Evolutionary conservation across 2,797 vertebrate species (phyloP), one percentile per base, ranked within the genome.

Genomic region (Helicolenus hilgendorfi): DNA sequence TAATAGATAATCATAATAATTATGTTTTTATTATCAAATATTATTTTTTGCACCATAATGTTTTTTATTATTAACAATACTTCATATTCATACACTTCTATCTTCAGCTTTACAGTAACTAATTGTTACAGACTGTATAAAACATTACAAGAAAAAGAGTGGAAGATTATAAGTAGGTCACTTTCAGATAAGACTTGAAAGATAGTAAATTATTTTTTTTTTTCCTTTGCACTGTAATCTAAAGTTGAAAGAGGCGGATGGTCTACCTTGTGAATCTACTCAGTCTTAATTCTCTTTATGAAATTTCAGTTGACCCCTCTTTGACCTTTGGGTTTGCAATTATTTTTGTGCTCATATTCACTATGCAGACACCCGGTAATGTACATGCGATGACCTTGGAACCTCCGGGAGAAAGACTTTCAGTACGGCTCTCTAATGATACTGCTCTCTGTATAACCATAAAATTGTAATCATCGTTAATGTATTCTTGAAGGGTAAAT

Each of bases 401-500:
- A 93, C 87, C 84, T 79, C 73, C 4, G 58, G 67, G 81, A 92
- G 75, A 88, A 91, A 79, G 82, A 87, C 73, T 90, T 93, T 89
- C 83, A 93, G 67, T 93, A 88, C 78, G 83, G 72, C 81, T 84
- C 69, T n/a, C 79, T 94, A 91, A 95, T 95, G 90, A 95, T 88
- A 87, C 62, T 74, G 65, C 72, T 84, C 77, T 70, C 84, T 74
- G 65, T 76, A 59, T 85, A 92, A 93, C 87, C 83, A 94, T 96
- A 86, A 95, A 89, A 95, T 92, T 92, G 76, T 90, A 94, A 95
- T 97, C 87, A 94, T 87, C 38, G 69, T 85, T 94, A 92, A 96
- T 96, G 91, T 95, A 89, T 95, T 95, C 87, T 94, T 94, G 85
- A 95, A 91, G 89, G 84, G 86, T 90, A 93, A 94, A 96, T 95